A percentile compares a stretch with the other conserved stretches of the same genome.
Conservation (phyloP, 92 coral and sea anemone genomes). For the Hydrozoanthus gracilis region DNA sequence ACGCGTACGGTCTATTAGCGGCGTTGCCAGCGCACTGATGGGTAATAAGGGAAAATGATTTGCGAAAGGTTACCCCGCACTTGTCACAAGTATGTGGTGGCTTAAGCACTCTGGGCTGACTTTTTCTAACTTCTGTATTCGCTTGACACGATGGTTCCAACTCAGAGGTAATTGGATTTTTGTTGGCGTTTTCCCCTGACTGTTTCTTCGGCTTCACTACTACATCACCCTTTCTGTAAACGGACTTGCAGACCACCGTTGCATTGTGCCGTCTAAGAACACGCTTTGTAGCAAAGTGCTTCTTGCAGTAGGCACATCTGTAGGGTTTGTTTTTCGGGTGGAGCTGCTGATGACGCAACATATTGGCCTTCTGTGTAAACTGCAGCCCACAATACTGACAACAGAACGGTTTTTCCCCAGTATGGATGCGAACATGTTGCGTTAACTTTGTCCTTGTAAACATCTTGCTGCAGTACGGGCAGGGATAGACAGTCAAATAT, state of each 20-base stretch:
- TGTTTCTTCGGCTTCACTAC: not conserved
- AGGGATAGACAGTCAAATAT: conserved; percentile 5
- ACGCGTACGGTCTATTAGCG: conserved; percentile 2
- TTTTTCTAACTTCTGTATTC: not conserved
- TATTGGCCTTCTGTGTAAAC: conserved; percentile 31
- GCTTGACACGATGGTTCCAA: not conserved
- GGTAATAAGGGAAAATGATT: not conserved
- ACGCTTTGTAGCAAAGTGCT: not conserved
- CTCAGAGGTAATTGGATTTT: not conserved
- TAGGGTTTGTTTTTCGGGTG: conserved; percentile 41
- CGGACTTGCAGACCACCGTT: not conserved
- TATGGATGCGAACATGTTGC: conserved; percentile 20
- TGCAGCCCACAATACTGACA: not conserved
- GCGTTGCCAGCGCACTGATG: not conserved
- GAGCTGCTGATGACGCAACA: not conserved
- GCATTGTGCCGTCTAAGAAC: conserved; percentile 3
- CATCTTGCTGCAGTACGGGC: conserved; percentile 9
- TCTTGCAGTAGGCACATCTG: conserved; percentile 27
- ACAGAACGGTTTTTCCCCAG: conserved; percentile 21
- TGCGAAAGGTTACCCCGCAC: not conserved
- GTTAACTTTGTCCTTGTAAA: conserved; percentile 32
- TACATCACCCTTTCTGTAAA: conserved; percentile 4
- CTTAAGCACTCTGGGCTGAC: not conserved
- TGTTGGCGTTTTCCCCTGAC: not conserved
- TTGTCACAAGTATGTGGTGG: not conserved